These are phyloP conservation scores for Parazoanthus darwini DNA, from an alignment of 92 coral and sea anemone genomes.

Conservation along the genomic window DNA sequence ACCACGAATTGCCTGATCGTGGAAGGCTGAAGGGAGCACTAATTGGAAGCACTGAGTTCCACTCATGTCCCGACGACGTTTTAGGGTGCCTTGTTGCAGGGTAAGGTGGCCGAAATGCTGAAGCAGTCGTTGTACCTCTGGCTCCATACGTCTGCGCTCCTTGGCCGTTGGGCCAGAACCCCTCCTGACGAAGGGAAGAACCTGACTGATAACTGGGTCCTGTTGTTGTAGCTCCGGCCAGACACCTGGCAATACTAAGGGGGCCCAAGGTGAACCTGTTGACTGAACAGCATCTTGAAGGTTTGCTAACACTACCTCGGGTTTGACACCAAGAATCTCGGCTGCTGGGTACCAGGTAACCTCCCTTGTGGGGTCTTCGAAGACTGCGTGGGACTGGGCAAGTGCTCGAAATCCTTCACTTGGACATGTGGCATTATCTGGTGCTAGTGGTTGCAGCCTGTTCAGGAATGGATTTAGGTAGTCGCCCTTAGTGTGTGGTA, in stretches of 20 bases:
- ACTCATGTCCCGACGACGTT: slow-evolving; percentile 1
- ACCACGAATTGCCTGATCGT: slow-evolving; percentile 31
- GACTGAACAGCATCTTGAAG: not conserved
- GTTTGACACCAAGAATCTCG: slow-evolving; percentile 41
- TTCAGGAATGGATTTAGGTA: slow-evolving; percentile 41
- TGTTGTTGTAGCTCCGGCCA: slow-evolving; percentile 19
- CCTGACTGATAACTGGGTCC: slow-evolving; percentile 26
- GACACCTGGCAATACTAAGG: not conserved
- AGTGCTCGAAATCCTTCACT: slow-evolving; percentile 50
- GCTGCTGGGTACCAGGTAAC: slow-evolving; percentile 41
- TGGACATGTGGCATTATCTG: slow-evolving; percentile 24
- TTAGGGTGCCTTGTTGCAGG: not conserved
- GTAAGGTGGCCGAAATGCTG: not conserved
- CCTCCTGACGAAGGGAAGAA: slow-evolving; percentile 4
- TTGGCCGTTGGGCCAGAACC: slow-evolving; percentile 12
- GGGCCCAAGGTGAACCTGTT: not conserved
- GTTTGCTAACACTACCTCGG: slow-evolving; percentile 39
- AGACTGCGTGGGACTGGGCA: slow-evolving; percentile 35
- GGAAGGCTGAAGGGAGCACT: slow-evolving; percentile 47
- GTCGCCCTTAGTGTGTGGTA: slow-evolving; percentile 9
- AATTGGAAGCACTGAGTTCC: slow-evolving; percentile 37
- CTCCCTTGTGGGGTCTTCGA: not conserved
- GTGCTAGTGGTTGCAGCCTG: slow-evolving; percentile 33
- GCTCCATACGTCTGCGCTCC: slow-evolving; percentile 1
- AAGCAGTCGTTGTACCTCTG: not conserved